Conservation (phyloP, 1,140 invertebrate species). For the Hyles vespertilio region DNA sequence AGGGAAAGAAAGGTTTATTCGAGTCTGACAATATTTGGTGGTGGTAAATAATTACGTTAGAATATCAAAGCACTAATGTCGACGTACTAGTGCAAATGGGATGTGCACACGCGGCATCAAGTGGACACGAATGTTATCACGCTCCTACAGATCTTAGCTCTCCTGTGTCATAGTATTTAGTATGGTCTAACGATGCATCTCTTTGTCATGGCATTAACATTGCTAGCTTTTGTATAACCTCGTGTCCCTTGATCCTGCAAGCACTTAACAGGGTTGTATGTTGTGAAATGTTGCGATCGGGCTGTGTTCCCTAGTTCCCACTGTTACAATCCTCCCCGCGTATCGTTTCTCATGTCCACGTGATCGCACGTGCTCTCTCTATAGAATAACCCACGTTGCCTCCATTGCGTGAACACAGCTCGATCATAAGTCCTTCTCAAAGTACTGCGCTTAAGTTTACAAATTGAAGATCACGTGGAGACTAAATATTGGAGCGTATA, state of each 20-base stretch:
- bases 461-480: constrained; percentile 44
- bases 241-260: constrained; percentile 69
- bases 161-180: constrained; percentile 30
- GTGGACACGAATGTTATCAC: constrained; percentile 64
- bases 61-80: constrained; percentile 47
- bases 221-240: constrained; percentile 54
- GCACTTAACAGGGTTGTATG: constrained; percentile 59
- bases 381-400: not conserved
- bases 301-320: constrained; percentile 27
- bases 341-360: too few relatives aligned
- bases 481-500: constrained; percentile 65
- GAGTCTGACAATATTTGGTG: constrained; percentile 85
- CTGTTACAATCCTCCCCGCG: too few relatives aligned
- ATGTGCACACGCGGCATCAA: constrained; percentile 58
- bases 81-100: constrained; percentile 32
- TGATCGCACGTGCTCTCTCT: too few relatives aligned
- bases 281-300: constrained; percentile 56
- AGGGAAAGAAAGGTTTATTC: constrained; percentile 88
- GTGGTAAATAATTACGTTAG: constrained; percentile 74
- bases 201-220: constrained; percentile 48
- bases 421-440: constrained; percentile 32
- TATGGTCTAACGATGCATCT: constrained; percentile 48
- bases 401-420: constrained; percentile 32
- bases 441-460: constrained; percentile 44
- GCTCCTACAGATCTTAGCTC: constrained; percentile 27